Evolutionary conservation across 2,113 vertebrate genomes (phyloP), one percentile per base, ranked within the genome.

Genomic region (Sphaerodactylus townsendi): DNA sequence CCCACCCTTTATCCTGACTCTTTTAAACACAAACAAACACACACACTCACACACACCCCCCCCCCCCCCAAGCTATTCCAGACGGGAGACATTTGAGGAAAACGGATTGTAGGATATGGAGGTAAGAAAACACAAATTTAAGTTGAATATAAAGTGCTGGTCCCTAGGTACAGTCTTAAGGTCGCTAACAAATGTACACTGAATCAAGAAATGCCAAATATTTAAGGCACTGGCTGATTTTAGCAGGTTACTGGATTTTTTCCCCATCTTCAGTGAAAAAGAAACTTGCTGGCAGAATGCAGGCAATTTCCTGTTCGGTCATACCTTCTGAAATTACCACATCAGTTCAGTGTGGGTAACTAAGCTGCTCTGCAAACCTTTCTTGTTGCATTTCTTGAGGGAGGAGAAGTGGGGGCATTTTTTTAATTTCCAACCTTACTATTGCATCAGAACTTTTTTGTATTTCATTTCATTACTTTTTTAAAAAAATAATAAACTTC

Each of bases 381-480:
- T 64, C 73, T 64, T 77, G 7, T 71, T 82, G 39, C 79, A 46
- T 86, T 82, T 86, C 33, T 50, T n/a, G 3, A 59, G 66, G 66
- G 39, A 62, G 68, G 59, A 28, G 59, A 62, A 62, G 21, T 28
- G 28, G 35, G 83, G 76, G 41, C 79, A 48, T 85, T 86, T 85
- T 86, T 86, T 82, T 77, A 71, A 82, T 70, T 77, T 82, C 74
- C 79, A 86, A 50, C 65, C 50, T 62, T 64, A 77, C 37, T 86
- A 70, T 76, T 86, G 65, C 85, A 82, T 86, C 82, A 77, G 73
- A 39, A 48, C 41, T 70, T 69, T 48, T 85, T 86, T 86, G 85
- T 86, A 86, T 81, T 86, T 86, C 76, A 70, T 86, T 86, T 77
- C 79, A 86, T 76, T 70, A 81, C 72, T 33, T 81, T 81, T 70